Evolutionary conservation across 2,113 vertebrate genomes (phyloP).

Genomic region (Elaphurus davidianus): DNA sequence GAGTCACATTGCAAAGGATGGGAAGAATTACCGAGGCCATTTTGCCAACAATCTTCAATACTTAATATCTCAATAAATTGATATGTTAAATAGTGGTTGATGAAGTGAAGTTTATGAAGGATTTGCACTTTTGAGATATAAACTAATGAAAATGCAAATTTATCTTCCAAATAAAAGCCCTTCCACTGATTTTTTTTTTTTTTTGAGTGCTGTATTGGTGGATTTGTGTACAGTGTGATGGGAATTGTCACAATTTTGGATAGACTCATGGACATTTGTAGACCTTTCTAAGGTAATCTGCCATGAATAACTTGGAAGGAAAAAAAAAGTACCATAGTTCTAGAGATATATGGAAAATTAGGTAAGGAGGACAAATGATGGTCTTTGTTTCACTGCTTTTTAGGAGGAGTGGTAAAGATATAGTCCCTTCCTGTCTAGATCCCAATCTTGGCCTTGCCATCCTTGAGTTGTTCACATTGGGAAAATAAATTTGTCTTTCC

Average conservation of each 20-base stretch:
- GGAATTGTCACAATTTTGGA: not conserved
- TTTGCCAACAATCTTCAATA: not conserved
- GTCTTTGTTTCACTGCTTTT: not conserved
- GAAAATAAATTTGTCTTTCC: not conserved
- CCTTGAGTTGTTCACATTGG: not conserved
- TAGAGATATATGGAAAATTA: not conserved
- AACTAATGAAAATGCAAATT: not conserved
- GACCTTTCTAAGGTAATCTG: not conserved
- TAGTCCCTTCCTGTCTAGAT: not conserved
- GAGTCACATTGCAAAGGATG: not conserved
- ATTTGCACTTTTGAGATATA: not conserved
- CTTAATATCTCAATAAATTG: not conserved
- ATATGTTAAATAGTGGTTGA: not conserved
- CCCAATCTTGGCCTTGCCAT: not conserved
- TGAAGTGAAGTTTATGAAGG: not conserved
- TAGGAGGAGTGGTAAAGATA: not conserved
- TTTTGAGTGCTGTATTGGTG: not conserved
- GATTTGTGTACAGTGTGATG: not conserved
- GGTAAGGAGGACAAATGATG: not conserved
- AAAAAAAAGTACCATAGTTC: not conserved
- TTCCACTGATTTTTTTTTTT: not conserved
- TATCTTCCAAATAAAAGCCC: not conserved
- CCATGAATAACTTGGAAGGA: not conserved
- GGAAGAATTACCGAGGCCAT: not conserved
- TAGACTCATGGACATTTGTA: not conserved